Evolutionary conservation across 1,140 invertebrate genomes (phyloP).

Genomic region (Acromyrmex charruanus): DNA sequence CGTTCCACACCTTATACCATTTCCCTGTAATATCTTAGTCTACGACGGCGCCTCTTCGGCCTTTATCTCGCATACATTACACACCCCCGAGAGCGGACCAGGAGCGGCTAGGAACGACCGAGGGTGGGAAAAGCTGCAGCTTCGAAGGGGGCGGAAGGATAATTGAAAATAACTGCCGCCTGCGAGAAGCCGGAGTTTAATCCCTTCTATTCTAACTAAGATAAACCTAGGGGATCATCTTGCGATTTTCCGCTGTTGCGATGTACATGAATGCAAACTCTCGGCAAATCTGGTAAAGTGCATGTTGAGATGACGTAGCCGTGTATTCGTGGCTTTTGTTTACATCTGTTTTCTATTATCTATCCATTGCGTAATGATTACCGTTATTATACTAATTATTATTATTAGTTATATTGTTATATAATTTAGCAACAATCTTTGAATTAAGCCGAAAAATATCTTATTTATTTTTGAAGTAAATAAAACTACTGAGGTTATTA

Average conservation of each 20-base stretch:
- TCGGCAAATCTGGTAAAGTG: background rate
- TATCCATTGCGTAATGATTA: background rate
- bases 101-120: slow-evolving; percentile 72
- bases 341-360: background rate
- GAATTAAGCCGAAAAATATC: background rate
- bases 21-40: slow-evolving; percentile 87
- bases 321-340: background rate
- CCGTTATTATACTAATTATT: background rate
- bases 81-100: slow-evolving; percentile 72
- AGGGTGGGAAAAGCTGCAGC: slow-evolving; percentile 52
- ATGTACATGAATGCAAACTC: background rate
- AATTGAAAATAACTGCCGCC: slow-evolving; percentile 87
- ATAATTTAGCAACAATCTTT: background rate
- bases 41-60: slow-evolving; percentile 83
- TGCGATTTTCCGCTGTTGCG: background rate
- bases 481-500: background rate
- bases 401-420: background rate
- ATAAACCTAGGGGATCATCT: slow-evolving; percentile 80
- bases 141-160: slow-evolving; percentile 80
- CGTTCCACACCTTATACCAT: slow-evolving; percentile 84
- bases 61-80: slow-evolving; percentile 87
- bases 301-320: background rate
- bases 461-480: background rate
- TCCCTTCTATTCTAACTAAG: slow-evolving; percentile 81
- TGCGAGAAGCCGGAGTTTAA: slow-evolving; percentile 78